These are phyloP conservation scores for Chelon auratus DNA, from an alignment of 2,797 vertebrate genomes.

Conservation along the genomic window DNA sequence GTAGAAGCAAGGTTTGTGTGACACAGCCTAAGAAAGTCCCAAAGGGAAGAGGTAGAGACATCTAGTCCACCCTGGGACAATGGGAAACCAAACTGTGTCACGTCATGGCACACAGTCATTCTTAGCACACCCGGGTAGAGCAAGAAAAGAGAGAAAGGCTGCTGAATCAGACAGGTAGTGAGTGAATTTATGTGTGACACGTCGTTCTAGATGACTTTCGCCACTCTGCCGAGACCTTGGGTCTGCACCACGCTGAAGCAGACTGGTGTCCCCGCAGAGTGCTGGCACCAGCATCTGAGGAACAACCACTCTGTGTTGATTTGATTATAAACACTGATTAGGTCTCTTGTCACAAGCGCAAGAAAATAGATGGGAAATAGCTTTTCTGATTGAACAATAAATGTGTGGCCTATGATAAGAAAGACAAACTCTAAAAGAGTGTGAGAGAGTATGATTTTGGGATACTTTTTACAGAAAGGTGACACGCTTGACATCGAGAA, in stretches of 20 bases:
- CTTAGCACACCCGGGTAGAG: slow-evolving; percentile 31
- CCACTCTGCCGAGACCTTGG: not conserved
- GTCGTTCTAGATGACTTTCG: not conserved
- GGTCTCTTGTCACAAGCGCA: slow-evolving; percentile 9
- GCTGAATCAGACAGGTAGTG: slow-evolving; percentile 48
- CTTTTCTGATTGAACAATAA: slow-evolving; percentile 47
- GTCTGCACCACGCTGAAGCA: slow-evolving; percentile 4
- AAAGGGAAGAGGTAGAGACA: slow-evolving; percentile 69
- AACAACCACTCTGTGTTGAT: slow-evolving; percentile 32
- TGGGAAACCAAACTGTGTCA: slow-evolving; percentile 48
- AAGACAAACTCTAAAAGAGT: slow-evolving; percentile 17
- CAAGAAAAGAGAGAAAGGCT: slow-evolving; percentile 29
- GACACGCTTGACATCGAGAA: not conserved
- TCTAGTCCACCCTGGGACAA: slow-evolving; percentile 76
- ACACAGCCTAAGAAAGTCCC: slow-evolving; percentile 8
- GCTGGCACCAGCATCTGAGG: slow-evolving; percentile 49
- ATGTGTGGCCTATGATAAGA: slow-evolving; percentile 12
- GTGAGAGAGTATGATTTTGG: not conserved
- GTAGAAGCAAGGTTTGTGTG: slow-evolving; percentile 9
- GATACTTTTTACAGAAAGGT: not conserved
- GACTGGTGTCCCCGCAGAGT: slow-evolving; percentile 27
- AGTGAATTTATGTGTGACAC: not conserved
- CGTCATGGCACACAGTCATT: slow-evolving; percentile 55
- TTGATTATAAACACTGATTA: slow-evolving; percentile 58
- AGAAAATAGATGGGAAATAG: slow-evolving; percentile 40